A percentile compares a stretch with the other conserved stretches of the same genome.
phyloP scores from a whole-genome alignment of 2,113 vertebrate genomes.

The Lampris incognitus region DNA sequence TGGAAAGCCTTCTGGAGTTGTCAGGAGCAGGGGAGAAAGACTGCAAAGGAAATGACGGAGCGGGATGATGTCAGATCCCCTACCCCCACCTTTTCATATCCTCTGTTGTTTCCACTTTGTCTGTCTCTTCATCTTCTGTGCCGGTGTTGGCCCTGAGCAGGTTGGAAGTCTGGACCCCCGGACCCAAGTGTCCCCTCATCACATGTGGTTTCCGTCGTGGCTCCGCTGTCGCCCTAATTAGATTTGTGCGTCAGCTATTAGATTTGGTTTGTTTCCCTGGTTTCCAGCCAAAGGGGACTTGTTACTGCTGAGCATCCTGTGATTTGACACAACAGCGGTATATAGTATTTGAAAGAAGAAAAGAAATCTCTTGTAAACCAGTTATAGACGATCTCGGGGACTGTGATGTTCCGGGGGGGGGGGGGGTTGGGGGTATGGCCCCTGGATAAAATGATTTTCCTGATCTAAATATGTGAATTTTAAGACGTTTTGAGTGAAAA shows the following conservation, averaged over 20 bases:
- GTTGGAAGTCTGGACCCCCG: slow-evolving; percentile 6
- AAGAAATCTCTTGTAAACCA: too few relatives aligned
- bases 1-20: neutral
- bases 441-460: too few relatives aligned
- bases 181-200: slow-evolving; percentile 23
- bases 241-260: slow-evolving; percentile 62
- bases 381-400: too few relatives aligned
- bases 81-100: neutral
- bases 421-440: too few relatives aligned
- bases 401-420: too few relatives aligned
- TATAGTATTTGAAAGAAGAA: slow-evolving; percentile 49
- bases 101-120: slow-evolving; percentile 15
- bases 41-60: neutral
- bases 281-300: slow-evolving; percentile 53
- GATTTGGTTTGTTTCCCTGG: slow-evolving; percentile 55
- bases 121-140: slow-evolving; percentile 12
- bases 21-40: too few relatives aligned
- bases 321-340: slow-evolving; percentile 50
- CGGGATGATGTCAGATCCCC: slow-evolving; percentile 2
- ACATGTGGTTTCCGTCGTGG: slow-evolving; percentile 20
- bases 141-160: slow-evolving; percentile 5
- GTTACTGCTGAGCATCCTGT: slow-evolving; percentile 39
- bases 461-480: too few relatives aligned
- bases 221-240: slow-evolving; percentile 48
- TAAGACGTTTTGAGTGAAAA: too few relatives aligned